Percentiles rank a stretch among this genome's conserved stretches.
phyloP scores from a whole-genome alignment of 2,888 invertebrate species.

The Hypomecis punctinalis region DNA sequence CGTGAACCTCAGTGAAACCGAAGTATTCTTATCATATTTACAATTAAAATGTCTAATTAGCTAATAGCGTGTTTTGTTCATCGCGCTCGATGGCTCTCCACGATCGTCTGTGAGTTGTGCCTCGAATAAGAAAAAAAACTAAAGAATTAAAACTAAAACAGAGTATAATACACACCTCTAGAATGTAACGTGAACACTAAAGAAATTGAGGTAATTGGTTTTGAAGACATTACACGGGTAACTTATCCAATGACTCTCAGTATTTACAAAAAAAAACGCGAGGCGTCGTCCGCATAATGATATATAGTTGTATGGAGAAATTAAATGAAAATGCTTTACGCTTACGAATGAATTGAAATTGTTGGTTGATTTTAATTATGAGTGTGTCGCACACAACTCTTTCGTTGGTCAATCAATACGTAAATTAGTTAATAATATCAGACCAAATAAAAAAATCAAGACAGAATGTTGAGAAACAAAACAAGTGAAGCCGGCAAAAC shows the following conservation, averaged over 20 bases:
- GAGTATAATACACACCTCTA: constrained; percentile 72
- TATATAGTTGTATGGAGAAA: background rate
- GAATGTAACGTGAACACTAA: constrained; percentile 75
- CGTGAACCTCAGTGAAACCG: constrained; percentile 58
- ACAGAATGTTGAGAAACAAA: too few relatives aligned
- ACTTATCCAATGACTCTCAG: constrained; percentile 82
- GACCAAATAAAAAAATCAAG: too few relatives aligned
- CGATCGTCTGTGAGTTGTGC: constrained; percentile 64
- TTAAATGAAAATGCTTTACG: too few relatives aligned
- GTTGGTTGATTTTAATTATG: too few relatives aligned
- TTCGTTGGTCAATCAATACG: too few relatives aligned
- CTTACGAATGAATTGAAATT: too few relatives aligned
- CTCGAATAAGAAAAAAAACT: constrained; percentile 60
- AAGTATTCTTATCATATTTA: constrained; percentile 64
- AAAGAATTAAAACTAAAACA: constrained; percentile 75
- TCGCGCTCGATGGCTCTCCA: constrained; percentile 57
- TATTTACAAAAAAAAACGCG: constrained; percentile 69
- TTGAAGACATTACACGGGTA: constrained; percentile 79
- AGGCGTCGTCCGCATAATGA: constrained; percentile 15
- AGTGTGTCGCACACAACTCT: too few relatives aligned
- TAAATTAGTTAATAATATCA: too few relatives aligned
- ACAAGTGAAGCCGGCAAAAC: too few relatives aligned
- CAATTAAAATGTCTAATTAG: constrained; percentile 68
- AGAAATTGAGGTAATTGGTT: constrained; percentile 85
- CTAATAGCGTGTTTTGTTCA: constrained; percentile 57